phyloP scores from a whole-genome alignment of 2,888 invertebrate species.

The Silvanus unidentatus region DNA sequence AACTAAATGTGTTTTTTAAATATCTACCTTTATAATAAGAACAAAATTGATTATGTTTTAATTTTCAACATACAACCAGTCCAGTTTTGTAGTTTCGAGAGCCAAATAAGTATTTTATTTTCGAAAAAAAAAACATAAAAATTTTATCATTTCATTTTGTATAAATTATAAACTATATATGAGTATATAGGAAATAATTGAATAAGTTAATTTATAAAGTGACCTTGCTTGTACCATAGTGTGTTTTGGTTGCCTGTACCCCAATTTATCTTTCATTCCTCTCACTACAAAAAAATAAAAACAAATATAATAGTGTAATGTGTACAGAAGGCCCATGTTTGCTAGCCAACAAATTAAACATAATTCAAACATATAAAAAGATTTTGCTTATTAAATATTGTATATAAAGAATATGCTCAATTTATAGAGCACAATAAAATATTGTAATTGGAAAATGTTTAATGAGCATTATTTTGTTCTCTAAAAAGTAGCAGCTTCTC shows the following conservation, averaged over 20 bases:
- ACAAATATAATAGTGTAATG: constrained; percentile 30
- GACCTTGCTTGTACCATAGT: constrained; percentile 58
- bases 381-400: constrained; percentile 9
- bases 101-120: too few species aligned
- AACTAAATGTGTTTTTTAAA: background rate
- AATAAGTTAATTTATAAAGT: constrained; percentile 57
- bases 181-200: constrained; percentile 45
- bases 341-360: constrained; percentile 14
- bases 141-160: too few species aligned
- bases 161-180: constrained; percentile 37
- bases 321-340: constrained; percentile 37
- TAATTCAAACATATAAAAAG: constrained; percentile 4
- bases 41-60: constrained; percentile 13
- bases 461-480: constrained; percentile 21
- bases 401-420: constrained; percentile 5
- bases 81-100: constrained; percentile 32
- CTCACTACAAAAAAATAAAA: constrained; percentile 15
- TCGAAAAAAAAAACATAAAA: too few species aligned
- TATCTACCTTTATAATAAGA: constrained; percentile 23
- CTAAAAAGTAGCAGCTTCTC: constrained; percentile 25
- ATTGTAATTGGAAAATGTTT: constrained; percentile 7
- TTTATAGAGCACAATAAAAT: constrained; percentile 12
- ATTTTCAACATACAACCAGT: constrained; percentile 12
- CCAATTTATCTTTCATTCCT: constrained; percentile 15
- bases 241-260: constrained; percentile 36